Evolutionary conservation across 2,113 vertebrate species (phyloP), one percentile per base, ranked within the genome.

Genomic region (Leptobrachium ailaonicum): DNA sequence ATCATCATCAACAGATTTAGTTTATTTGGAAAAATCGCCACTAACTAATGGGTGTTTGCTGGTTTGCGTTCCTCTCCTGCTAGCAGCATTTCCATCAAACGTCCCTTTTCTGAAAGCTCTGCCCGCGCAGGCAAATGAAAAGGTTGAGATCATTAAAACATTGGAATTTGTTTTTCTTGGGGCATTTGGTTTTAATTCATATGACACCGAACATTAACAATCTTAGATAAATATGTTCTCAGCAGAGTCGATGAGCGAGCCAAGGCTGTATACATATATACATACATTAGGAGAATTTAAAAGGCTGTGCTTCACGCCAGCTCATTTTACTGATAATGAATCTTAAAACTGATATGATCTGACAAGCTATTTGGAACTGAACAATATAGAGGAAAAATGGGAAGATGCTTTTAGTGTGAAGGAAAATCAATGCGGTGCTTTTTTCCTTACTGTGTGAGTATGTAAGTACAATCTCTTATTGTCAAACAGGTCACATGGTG

Each of bases 341-440:
- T 74, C 54, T 44, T 11, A 3, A 20, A 58, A 41, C 4, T 58
- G 63, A 60, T 73, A 44, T 32, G 47, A 73, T 54, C 69, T 73
- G 60, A 72, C 77, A 73, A 79, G n/a, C 60, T 9, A 14, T 42
- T 79, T 64, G 44, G 63, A 41, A 45, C 41, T 10, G 53, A 72
- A 47, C 7, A 50, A 66, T 72, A 66, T 73, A 79, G 66, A 72
- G 60, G 53, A 79, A 79, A 79, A 71, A 12, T 13, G 45, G 41
- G 58, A 6, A 53, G 60, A 66, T 71, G 69, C 68, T 72, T 79
- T 72, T 73, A 79, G 69, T 73, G 4, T 45, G 44, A 54, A 73
- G 77, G 10, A 53, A 79, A 79, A 79, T 79, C 69, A 72, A 79
- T 77, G 12, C 6, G 13, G 56, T 60, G 9, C 10, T 58, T 60